phyloP scores from a whole-genome alignment of 2,113 vertebrate genomes.

The Pelodiscus sinensis region DNA sequence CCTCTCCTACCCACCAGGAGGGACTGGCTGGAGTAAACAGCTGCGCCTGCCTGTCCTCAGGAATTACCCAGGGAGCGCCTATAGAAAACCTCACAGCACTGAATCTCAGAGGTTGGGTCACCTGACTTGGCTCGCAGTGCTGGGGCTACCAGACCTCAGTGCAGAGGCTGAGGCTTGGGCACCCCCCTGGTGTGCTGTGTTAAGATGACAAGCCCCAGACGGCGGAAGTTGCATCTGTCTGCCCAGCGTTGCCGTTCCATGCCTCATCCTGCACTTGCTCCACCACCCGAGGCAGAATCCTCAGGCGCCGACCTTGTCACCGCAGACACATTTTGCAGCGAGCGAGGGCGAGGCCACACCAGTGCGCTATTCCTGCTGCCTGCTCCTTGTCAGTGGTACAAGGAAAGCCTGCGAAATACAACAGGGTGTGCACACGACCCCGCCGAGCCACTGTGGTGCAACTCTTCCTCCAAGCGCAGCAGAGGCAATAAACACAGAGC shows the following conservation, averaged over 20 bases:
- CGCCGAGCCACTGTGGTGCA: not conserved
- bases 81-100: no score
- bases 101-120: no score
- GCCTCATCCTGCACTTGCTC: not conserved
- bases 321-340: not conserved
- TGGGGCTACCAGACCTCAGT: no score
- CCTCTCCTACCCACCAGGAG: not conserved
- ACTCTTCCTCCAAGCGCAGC: not conserved
- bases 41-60: not conserved
- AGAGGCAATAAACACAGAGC: not conserved
- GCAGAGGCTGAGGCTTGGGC: not conserved
- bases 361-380: not conserved
- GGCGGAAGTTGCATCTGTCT: not conserved
- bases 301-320: not conserved
- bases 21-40: not conserved
- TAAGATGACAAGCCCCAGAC: not conserved
- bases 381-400: not conserved
- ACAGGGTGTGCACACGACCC: no score
- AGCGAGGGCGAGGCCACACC: not conserved
- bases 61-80: no score
- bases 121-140: no score
- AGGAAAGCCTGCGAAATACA: not conserved
- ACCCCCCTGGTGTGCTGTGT: not conserved
- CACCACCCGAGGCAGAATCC: rapidly evolving
- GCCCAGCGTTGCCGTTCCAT: not conserved